phyloP scores from a whole-genome alignment of 2,888 invertebrate genomes.

The Empis stercorea region DNA sequence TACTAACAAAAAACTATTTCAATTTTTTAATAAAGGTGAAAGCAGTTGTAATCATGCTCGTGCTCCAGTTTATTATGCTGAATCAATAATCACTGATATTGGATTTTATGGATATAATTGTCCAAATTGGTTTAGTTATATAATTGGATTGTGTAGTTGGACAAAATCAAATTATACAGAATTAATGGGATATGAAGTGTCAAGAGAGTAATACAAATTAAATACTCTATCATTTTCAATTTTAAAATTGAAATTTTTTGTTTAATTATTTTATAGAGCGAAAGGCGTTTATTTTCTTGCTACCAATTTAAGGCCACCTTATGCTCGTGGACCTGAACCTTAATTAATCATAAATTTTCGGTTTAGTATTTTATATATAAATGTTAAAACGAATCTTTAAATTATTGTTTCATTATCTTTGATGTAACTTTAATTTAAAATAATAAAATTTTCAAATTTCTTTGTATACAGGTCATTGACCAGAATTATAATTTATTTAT shows the following conservation, averaged over 20 bases:
- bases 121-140: constrained; percentile 39
- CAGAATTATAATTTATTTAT: no score
- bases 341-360: no score
- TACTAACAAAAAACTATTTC: neutral
- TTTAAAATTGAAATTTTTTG: neutral
- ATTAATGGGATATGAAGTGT: constrained; percentile 41
- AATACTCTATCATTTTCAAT: no score
- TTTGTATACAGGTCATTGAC: no score
- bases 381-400: no score
- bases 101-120: constrained; percentile 48
- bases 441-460: no score
- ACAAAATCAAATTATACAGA: constrained; percentile 19
- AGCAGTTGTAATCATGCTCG: constrained; percentile 47
- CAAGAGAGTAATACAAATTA: constrained; percentile 39
- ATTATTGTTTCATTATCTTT: no score
- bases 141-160: constrained; percentile 39
- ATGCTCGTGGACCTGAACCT: constrained; percentile 18
- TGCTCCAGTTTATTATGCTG: constrained; percentile 45
- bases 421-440: no score
- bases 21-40: constrained; percentile 32
- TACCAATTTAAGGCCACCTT: constrained; percentile 16
- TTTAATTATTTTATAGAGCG: constrained; percentile 30
- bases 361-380: no score
- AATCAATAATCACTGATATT: constrained; percentile 36
- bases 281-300: constrained; percentile 40